Percentiles rank a stretch among this genome's conserved stretches.
Conservation (phyloP, 2,888 invertebrate species). For the Sinelater perroti region DNA sequence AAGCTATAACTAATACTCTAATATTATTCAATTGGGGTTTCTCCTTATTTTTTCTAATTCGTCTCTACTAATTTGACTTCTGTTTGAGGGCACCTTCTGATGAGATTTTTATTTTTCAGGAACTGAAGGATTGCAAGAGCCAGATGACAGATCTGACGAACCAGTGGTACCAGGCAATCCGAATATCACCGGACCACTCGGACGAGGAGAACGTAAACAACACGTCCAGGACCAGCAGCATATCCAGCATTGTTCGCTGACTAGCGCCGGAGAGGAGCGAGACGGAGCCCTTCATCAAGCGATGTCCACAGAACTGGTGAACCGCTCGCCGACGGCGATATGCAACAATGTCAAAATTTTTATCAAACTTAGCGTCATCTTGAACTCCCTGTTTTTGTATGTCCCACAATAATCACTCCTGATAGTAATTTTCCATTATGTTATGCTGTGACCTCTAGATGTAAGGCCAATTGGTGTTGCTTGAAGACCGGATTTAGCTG, state of each 20-base stretch:
- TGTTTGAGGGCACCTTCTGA: not conserved
- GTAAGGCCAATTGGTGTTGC: not conserved
- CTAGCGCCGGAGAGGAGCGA: slow-evolving; percentile 39
- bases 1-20: too few species aligned
- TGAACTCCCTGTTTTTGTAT: not conserved
- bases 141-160: slow-evolving; percentile 97
- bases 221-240: slow-evolving; percentile 59
- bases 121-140: slow-evolving; percentile 93
- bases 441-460: not conserved
- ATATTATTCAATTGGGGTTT: not conserved
- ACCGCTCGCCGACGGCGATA: slow-evolving; percentile 1
- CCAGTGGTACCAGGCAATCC: slow-evolving; percentile 96
- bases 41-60: not conserved
- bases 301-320: slow-evolving; percentile 19
- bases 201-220: slow-evolving; percentile 72
- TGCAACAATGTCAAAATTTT: slow-evolving; percentile 4
- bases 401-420: not conserved
- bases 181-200: slow-evolving; percentile 86
- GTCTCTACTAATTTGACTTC: not conserved
- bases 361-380: not conserved
- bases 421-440: not conserved
- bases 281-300: slow-evolving; percentile 29
- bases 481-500: not conserved
- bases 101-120: slow-evolving; percentile 64
- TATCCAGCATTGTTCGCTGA: slow-evolving; percentile 61